Evolutionary conservation across 2,113 vertebrate species (phyloP), one percentile per base, ranked within the genome.

Genomic region (Plecturocebus donacophilus): DNA sequence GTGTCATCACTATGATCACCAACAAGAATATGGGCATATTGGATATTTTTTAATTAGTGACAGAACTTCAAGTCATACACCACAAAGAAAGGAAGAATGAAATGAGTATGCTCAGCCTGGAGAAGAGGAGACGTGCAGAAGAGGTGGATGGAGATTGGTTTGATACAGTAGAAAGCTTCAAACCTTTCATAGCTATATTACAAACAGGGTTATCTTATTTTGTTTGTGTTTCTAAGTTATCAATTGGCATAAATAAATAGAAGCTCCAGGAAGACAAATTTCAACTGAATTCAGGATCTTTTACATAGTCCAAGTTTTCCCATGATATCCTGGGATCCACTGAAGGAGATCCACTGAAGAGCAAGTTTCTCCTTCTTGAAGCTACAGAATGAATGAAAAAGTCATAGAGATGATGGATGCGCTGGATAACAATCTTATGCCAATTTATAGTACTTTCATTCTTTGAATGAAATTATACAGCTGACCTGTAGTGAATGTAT

Each of bases 151-250:
- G 56, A 52, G 76, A 7, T 27, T 87, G n/a, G 5, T 90, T 38
- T 70, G 35, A 87, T 9, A 35, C 1, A 3, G 12, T 38, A 94
- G 35, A 73, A 96, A 42, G 21, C 10, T 77, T 83, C 56, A 88
- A 90, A 79, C 76, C 35, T 47, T 85, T 71, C 84, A 94, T 32
- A 16, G 3, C 21, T 92, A 3, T 32, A 35, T 79, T 84, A 56
- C 38, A 10, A 79, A 94, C 56, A 30, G 35, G 21, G 45, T 71
- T 71, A 90, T 35, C 25, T 7, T 83, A 80, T 58, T 89, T 21
- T 45, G 61, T 64, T 91, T 75, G 4, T 70, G 58, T 87, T 91
- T 86, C 17, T 84, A 95, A 97, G 58, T 95, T 45, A 92, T 73
- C 16, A 49, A 64, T 8, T 87, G 3, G 1, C 45, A 80, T 47